Evolutionary conservation across 2,888 invertebrate genomes (phyloP).

Genomic region (Cheilosia scutellata): DNA sequence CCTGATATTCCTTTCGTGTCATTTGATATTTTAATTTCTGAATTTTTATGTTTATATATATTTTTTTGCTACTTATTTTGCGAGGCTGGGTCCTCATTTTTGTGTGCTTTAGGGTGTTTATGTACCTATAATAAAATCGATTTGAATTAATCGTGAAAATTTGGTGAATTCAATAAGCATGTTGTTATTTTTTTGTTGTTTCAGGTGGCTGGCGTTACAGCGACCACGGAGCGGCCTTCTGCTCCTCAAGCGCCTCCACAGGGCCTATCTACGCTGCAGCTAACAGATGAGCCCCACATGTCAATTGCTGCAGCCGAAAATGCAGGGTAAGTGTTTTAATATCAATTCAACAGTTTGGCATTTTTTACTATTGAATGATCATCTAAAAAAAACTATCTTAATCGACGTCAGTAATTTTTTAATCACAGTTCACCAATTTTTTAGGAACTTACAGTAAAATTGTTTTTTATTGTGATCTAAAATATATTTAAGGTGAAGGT

Average conservation of each 20-base stretch:
- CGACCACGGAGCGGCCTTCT: constrained; percentile 80
- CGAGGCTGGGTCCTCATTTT: neutral
- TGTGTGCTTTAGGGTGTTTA: constrained; percentile 2
- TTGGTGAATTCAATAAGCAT: constrained; percentile 12
- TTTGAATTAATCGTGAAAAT: constrained; percentile 41
- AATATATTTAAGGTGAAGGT: too few species aligned
- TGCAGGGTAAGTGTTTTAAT: constrained; percentile 83
- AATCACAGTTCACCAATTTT: too few species aligned
- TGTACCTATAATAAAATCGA: constrained; percentile 37
- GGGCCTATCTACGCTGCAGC: constrained; percentile 84
- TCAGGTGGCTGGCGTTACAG: constrained; percentile 80
- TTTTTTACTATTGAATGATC: too few species aligned
- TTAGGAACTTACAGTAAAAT: too few species aligned
- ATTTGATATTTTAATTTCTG: constrained; percentile 76
- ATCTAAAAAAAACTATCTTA: too few species aligned
- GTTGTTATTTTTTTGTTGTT: constrained; percentile 40
- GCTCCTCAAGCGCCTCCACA: constrained; percentile 80
- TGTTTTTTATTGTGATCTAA: too few species aligned
- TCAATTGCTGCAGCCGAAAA: constrained; percentile 85
- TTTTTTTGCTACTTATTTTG: constrained; percentile 24
- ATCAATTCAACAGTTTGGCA: neutral
- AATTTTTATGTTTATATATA: constrained; percentile 47
- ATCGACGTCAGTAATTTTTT: too few species aligned
- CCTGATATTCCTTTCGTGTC: constrained; percentile 44
- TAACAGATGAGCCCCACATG: constrained; percentile 85